A percentile compares a stretch with the other conserved stretches of the same genome.
These are phyloP conservation scores for Nanger granti DNA, from an alignment of 2,113 vertebrate species.

Conservation along the genomic window DNA sequence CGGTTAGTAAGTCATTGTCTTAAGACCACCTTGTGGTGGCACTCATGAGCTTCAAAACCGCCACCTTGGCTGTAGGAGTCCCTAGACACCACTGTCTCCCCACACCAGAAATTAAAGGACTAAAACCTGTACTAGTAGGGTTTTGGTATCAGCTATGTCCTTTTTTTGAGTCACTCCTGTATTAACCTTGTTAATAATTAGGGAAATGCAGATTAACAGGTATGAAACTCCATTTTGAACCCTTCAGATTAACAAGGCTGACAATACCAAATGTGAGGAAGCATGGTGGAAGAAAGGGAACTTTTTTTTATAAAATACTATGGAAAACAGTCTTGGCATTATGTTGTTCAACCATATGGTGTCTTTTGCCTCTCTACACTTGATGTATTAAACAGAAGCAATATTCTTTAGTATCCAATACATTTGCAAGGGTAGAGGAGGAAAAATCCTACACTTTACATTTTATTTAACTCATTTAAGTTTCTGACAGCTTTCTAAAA, in stretches of 20 bases:
- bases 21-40: not conserved
- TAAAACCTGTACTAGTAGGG: not conserved
- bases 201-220: not conserved
- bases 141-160: not conserved
- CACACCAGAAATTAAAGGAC: not conserved
- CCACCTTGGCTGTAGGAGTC: not conserved
- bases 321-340: not conserved
- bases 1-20: not conserved
- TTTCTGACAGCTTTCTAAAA: not conserved
- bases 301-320: not conserved
- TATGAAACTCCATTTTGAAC: not conserved
- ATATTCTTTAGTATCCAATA: not conserved
- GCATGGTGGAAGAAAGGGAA: not conserved
- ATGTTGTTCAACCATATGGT: not conserved
- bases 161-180: not conserved
- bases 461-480: not conserved
- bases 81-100: not conserved
- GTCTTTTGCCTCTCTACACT: not conserved
- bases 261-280: not conserved
- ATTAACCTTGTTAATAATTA: not conserved
- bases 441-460: not conserved
- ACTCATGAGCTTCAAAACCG: not conserved
- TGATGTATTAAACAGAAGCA: not conserved
- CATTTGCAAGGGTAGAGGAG: not conserved
- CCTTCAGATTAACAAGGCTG: not conserved